Evolutionary conservation across 2,888 invertebrate genomes (phyloP).

Genomic region (Rosalia funebris): DNA sequence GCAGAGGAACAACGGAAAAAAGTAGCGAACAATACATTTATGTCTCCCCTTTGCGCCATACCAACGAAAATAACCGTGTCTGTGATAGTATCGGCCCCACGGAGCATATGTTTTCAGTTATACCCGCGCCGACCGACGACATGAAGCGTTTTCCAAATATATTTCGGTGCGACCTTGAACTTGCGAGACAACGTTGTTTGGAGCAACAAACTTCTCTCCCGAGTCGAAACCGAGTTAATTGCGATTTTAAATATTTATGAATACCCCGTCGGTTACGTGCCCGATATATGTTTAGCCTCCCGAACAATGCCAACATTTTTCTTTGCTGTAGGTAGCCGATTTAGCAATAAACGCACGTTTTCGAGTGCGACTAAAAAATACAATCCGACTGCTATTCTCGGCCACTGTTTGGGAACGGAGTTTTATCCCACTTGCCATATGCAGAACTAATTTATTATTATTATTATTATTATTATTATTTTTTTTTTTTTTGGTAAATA

Average conservation of each 20-base stretch:
- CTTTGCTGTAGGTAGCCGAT: neutral
- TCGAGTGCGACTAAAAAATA: neutral
- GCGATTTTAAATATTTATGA: slow-evolving; percentile 30
- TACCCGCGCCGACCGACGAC: neutral
- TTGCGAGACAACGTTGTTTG: slow-evolving; percentile 36
- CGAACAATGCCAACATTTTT: slow-evolving; percentile 19
- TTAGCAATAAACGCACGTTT: slow-evolving; percentile 1
- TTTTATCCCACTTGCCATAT: neutral
- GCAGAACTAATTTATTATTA: too few relatives aligned
- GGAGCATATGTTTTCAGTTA: slow-evolving; percentile 28
- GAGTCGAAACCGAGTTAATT: slow-evolving; percentile 22
- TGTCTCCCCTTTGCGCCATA: slow-evolving; percentile 3
- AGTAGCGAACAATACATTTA: too few relatives aligned
- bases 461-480: too few relatives aligned
- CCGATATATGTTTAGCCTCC: slow-evolving; percentile 1
- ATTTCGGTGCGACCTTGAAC: slow-evolving; percentile 44
- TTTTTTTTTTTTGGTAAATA: too few relatives aligned
- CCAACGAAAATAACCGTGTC: slow-evolving; percentile 24
- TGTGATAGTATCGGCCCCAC: slow-evolving; percentile 9
- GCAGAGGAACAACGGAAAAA: too few relatives aligned
- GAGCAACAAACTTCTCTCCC: slow-evolving; percentile 41
- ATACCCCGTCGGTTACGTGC: slow-evolving; percentile 10
- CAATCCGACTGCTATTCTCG: too few relatives aligned
- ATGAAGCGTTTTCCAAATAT: slow-evolving; percentile 37
- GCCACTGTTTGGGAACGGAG: neutral